These are phyloP conservation scores for Oreotrochilus melanogaster DNA, from an alignment of 2,113 vertebrate species.

Conservation along the genomic window DNA sequence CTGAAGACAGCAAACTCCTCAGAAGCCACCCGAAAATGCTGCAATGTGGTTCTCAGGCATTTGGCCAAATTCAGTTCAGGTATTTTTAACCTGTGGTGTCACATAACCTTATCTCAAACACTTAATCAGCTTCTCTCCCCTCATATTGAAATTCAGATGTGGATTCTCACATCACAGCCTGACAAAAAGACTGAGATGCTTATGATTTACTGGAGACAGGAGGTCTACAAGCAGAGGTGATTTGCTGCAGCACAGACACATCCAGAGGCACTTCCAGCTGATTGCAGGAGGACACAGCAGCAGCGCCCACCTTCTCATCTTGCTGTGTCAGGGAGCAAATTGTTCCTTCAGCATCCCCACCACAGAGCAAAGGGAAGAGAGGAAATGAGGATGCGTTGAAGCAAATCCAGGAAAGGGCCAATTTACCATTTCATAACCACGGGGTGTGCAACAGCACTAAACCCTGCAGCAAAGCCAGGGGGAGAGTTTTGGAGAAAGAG, in stretches of 20 bases:
- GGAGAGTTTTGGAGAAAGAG: background rate
- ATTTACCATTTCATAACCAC: background rate
- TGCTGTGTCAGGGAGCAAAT: background rate
- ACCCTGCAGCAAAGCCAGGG: rapidly evolving
- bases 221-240: conserved; percentile 69
- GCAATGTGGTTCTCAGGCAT: conserved; percentile 26
- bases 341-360: background rate
- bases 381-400: background rate
- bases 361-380: rapidly evolving
- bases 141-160: conserved; percentile 62
- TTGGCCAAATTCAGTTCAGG: conserved; percentile 64
- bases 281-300: background rate
- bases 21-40: background rate
- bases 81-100: conserved; percentile 78
- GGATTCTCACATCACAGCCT: conserved; percentile 67
- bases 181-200: conserved; percentile 78
- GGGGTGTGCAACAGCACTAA: background rate
- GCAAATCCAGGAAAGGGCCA: background rate
- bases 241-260: conserved; percentile 40
- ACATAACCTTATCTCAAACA: conserved; percentile 79
- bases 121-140: conserved; percentile 69
- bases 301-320: background rate
- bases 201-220: conserved; percentile 79
- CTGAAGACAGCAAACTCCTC: conserved; percentile 1
- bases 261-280: conserved; percentile 15